phyloP scores from a whole-genome alignment of 2,113 vertebrate species.

The Myiopsitta monachus region DNA sequence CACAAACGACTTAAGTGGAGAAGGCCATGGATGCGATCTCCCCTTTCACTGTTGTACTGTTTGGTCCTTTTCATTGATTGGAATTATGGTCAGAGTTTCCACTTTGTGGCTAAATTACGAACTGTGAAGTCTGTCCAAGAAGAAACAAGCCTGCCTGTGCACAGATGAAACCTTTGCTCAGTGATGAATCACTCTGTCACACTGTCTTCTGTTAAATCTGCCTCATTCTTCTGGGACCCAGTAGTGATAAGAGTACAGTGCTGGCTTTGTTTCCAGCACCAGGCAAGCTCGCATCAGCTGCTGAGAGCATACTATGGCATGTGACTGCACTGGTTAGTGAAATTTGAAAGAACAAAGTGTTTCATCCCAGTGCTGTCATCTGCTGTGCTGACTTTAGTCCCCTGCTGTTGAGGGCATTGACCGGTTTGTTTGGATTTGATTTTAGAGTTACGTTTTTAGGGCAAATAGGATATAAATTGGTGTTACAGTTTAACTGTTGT shows the following conservation, averaged over 20 bases:
- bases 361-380: neutral
- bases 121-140: neutral
- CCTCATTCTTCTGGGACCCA: neutral
- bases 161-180: neutral
- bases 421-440: neutral
- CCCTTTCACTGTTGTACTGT: neutral
- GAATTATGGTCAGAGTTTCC: neutral
- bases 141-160: neutral
- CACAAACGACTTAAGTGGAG: neutral
- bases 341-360: neutral
- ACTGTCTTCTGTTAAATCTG: neutral
- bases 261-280: constrained; percentile 1
- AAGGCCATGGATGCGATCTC: neutral
- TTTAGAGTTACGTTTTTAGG: neutral
- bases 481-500: neutral
- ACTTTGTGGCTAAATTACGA: neutral
- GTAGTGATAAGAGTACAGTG: neutral
- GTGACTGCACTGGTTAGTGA: neutral
- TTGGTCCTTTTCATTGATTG: neutral
- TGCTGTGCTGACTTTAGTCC: neutral
- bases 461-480: neutral
- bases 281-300: neutral
- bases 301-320: neutral
- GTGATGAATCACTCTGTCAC: neutral
- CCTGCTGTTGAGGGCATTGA: neutral